A percentile compares a stretch with the other conserved stretches of the same genome.
These are phyloP conservation scores for Panagrolaimus sp. DNA, from an alignment of 1,140 invertebrate species.

Conservation along the genomic window DNA sequence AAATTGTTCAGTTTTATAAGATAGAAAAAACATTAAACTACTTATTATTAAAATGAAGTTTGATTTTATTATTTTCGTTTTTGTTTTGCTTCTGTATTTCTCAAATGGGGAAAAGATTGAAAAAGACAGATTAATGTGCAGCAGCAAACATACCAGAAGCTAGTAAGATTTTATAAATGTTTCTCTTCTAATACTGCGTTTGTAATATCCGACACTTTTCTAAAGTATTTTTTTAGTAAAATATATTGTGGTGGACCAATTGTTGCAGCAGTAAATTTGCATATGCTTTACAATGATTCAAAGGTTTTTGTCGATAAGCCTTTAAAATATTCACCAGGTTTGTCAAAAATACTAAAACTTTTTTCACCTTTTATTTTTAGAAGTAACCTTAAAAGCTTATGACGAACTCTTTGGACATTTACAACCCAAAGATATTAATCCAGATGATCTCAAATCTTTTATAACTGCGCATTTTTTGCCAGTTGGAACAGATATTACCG, in stretches of 20 bases:
- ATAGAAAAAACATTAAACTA: too few relatives aligned
- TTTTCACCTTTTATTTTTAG: too few relatives aligned
- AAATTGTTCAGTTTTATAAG: too few relatives aligned
- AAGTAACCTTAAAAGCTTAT: constrained; percentile 20
- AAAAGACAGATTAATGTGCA: too few relatives aligned
- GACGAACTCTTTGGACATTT: constrained; percentile 30
- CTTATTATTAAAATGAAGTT: too few relatives aligned
- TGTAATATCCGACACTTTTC: too few relatives aligned
- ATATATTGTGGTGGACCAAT: constrained; percentile 75
- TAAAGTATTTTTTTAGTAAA: constrained; percentile 59
- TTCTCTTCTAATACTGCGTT: too few relatives aligned
- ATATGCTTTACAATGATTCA: constrained; percentile 71
- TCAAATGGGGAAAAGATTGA: too few relatives aligned
- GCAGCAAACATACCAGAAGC: too few relatives aligned
- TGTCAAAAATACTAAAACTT: constrained; percentile 3
- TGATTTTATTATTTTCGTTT: too few relatives aligned
- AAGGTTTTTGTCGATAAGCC: constrained; percentile 84
- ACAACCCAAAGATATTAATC: constrained; percentile 23
- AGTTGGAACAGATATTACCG: constrained; percentile 72
- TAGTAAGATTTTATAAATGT: too few relatives aligned
- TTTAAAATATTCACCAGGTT: constrained; percentile 62
- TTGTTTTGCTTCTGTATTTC: too few relatives aligned
- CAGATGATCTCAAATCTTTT: constrained; percentile 13
- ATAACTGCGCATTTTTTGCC: constrained; percentile 60
- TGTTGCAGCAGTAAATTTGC: constrained; percentile 71